Evolutionary conservation across 2,113 vertebrate genomes (phyloP), one percentile per base, ranked within the genome.

Genomic region (Urocolius indicus): DNA sequence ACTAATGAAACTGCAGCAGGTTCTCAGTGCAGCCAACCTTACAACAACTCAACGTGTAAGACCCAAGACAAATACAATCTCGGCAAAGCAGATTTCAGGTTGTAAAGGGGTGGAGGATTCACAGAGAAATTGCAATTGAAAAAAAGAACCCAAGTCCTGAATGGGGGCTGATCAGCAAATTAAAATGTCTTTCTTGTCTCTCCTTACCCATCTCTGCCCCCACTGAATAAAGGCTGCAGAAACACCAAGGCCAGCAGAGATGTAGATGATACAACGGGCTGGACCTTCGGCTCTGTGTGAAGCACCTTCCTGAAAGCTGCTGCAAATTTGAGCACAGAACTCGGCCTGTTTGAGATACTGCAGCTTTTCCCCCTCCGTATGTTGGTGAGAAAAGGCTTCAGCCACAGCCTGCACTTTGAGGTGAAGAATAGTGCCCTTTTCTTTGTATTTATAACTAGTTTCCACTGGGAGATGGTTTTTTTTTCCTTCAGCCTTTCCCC

Each of bases 191-290:
- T 73, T 83, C 23, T 71, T 7, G 2, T 32, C 24, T 81, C 89
- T 78, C 0, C 0, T 34, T 71, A 89, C 23, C 38, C 0, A 0
- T 48, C 66, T 34, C 34, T 72, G 76, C 57, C 19, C 65, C n/a
- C 62, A 6, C 3, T 1, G 2, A 66, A 23, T 72, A 54, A 84
- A 87, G 66, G 57, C 59, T 75, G 41, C 48, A 92, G 83, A 84
- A 92, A 85, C 10, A 77, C 21, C 52, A 74, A 52, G 52, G 68
- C 29, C 59, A 32, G n/a, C 59, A 59, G 41, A 18, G 4, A 6
- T 0, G 2, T 45, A 38, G 43, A n/a, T 65, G 80, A 32, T 3
- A n/a, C 65, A 77, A 32, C 2, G 51, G 49, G 66, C 34, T 74
- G 43, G 26, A 30, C 2, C 1, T 30, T 30, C 58, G 87, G 43